phyloP scores from a whole-genome alignment of 2,113 vertebrate species.

The Megaceryle maxima region DNA sequence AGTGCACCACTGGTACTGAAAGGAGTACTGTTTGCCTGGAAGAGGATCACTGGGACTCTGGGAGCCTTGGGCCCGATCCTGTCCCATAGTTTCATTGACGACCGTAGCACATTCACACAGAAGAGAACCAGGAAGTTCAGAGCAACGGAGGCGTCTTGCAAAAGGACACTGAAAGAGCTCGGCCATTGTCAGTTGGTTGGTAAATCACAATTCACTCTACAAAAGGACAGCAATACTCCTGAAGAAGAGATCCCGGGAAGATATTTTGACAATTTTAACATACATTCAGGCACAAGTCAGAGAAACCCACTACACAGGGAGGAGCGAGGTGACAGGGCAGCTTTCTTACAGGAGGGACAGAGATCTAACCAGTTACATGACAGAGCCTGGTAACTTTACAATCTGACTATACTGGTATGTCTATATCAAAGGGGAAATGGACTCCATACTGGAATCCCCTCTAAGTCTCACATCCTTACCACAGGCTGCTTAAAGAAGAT shows the following conservation, averaged over 20 bases:
- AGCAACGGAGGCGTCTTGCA: not conserved
- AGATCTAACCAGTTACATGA: not conserved
- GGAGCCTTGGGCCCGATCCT: no score
- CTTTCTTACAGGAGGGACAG: not conserved
- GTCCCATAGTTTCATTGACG: not conserved
- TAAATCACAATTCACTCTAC: not conserved
- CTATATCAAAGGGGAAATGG: not conserved
- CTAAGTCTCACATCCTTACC: not conserved
- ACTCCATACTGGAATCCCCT: not conserved
- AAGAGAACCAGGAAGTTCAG: not conserved
- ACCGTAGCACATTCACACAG: not conserved
- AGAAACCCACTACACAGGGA: not conserved
- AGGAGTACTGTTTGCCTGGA: not conserved
- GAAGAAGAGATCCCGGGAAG: not conserved
- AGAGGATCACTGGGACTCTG: not conserved
- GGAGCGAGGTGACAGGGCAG: not conserved
- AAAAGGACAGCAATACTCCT: not conserved
- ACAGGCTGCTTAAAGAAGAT: not conserved
- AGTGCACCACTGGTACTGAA: rapidly evolving
- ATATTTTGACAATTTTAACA: not conserved
- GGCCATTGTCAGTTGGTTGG: not conserved
- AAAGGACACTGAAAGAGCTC: not conserved
- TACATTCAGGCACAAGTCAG: not conserved
- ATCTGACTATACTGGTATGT: not conserved
- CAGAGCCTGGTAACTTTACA: not conserved